Conservation (phyloP, 2,888 invertebrate genomes). For the Eledona agricola region DNA sequence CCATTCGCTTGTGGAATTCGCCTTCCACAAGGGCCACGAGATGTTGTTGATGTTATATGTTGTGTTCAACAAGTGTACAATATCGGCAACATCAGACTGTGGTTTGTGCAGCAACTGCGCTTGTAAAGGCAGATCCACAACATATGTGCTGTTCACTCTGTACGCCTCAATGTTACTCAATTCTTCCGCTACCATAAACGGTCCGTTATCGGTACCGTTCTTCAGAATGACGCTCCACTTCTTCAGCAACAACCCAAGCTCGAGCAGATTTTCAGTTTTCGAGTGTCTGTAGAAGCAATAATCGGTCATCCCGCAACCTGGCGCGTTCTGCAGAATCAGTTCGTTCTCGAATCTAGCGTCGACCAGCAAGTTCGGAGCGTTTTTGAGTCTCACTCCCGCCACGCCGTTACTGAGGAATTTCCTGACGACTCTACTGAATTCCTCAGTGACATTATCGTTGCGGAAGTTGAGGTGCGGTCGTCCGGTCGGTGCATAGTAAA, state of each 20-base stretch:
- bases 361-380: slow-evolving; percentile 73
- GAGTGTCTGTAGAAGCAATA: slow-evolving; percentile 73
- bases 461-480: slow-evolving; percentile 86
- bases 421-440: slow-evolving; percentile 73
- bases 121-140: slow-evolving; percentile 60
- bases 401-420: slow-evolving; percentile 81
- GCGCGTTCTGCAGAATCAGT: slow-evolving; percentile 50
- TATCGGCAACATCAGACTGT: slow-evolving; percentile 43
- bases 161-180: slow-evolving; percentile 55
- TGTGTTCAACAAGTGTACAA: slow-evolving; percentile 50
- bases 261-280: slow-evolving; percentile 71
- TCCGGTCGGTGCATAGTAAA: slow-evolving; percentile 81
- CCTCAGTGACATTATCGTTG: slow-evolving; percentile 71
- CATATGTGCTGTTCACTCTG: slow-evolving; percentile 54
- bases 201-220: slow-evolving; percentile 64
- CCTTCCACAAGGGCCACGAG: slow-evolving; percentile 66
- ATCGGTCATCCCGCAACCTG: slow-evolving; percentile 62
- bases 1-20: slow-evolving; percentile 57
- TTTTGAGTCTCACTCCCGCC: slow-evolving; percentile 80
- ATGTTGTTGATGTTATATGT: slow-evolving; percentile 53
- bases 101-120: slow-evolving; percentile 52
- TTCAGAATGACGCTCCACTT: slow-evolving; percentile 72
- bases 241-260: slow-evolving; percentile 67
- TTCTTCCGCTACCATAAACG: slow-evolving; percentile 58
- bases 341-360: slow-evolving; percentile 67